Base-by-base conservation (phyloP, 2,113 vertebrate genomes). In the Columba janthina region DNA sequence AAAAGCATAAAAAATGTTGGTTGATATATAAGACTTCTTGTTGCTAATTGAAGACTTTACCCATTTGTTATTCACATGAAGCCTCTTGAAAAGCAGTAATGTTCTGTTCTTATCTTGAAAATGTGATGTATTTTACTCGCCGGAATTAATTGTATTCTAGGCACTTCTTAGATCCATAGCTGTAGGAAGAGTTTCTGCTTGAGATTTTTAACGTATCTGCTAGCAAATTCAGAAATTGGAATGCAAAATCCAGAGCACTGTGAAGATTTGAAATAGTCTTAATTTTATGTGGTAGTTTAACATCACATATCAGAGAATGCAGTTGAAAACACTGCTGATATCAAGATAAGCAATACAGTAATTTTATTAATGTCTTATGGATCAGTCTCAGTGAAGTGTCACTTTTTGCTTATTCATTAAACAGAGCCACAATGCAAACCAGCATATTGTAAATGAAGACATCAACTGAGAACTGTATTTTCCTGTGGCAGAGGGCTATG, bases 61-160 rank as follows among this genome's bases (percentile, higher is more conserved):
- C 65, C 36, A 32, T 85, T 21, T 64, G 40, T 77, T 94, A 81
- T 53, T 89, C 78, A 75, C 82, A 48, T 12, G 31, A 85, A 67
- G 51, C 83, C 44, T 73, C 65, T 84, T 65, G 64, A 94, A 84
- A 92, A 84, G 56, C 38, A 78, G 58, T 60, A 69, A 66, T 38
- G 42, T 86, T 93, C 86, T 93, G 46, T 61, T 91, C 66, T 85
- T 67, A 25, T 57, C 79, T 71, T 62, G 72, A 77, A 93, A 83
- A 92, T 36, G 56, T 86, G 65, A 67, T 73, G 77, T 66, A 32
- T 74, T 93, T 90, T 81, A 60, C 34, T 67, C 60, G 48, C 42
- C 84, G 53, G 42, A 86, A 78, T 60, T 48, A 77, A 48, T 44
- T 90, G 38, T 61, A 67, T 73, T 91, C 40, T 46, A 77, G 64